A percentile compares a stretch with the other conserved stretches of the same genome.
Evolutionary conservation across 2,797 vertebrate genomes (phyloP).

Genomic region (Sebastes wilsoni): DNA sequence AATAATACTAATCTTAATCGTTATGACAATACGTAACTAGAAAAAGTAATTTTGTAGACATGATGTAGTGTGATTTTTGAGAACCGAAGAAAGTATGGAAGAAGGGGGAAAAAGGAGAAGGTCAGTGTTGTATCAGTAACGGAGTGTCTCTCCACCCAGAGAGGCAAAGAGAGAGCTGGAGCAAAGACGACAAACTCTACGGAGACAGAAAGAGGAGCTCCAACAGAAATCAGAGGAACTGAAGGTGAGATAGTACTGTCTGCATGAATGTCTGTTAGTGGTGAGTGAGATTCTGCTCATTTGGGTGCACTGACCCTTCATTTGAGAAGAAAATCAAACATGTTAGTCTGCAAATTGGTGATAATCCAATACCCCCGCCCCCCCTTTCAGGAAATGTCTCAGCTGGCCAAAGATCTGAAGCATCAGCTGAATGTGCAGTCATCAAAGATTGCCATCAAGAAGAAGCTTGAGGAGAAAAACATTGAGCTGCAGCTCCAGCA

Average conservation of each 20-base stretch:
- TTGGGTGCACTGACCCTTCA: background rate
- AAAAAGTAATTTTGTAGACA: background rate
- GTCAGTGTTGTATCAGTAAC: conserved; percentile 10
- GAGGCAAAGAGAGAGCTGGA: conserved; percentile 68
- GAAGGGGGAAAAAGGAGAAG: conserved; percentile 48
- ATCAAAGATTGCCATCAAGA: conserved; percentile 51
- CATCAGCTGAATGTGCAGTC: conserved; percentile 80
- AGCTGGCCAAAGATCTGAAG: background rate
- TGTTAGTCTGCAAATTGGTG: background rate
- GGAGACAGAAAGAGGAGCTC: conserved; percentile 80
- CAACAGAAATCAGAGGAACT: conserved; percentile 34
- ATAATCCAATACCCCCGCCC: background rate
- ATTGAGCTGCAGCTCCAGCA: conserved; percentile 78
- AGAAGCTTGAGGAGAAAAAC: conserved; percentile 75
- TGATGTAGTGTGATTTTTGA: background rate
- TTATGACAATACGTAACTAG: background rate
- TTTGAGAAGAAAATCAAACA: background rate
- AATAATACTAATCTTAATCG: background rate
- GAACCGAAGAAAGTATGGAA: background rate
- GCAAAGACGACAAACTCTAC: conserved; percentile 73
- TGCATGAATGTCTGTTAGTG: background rate
- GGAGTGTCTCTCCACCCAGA: conserved; percentile 56
- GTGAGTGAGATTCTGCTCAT: background rate
- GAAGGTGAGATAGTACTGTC: conserved; percentile 28
- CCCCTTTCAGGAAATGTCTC: background rate